Percentiles rank a stretch among this genome's conserved stretches.
These are phyloP conservation scores for Luscinia luscinia DNA, from an alignment of 2,797 vertebrate genomes.

Conservation along the genomic window DNA sequence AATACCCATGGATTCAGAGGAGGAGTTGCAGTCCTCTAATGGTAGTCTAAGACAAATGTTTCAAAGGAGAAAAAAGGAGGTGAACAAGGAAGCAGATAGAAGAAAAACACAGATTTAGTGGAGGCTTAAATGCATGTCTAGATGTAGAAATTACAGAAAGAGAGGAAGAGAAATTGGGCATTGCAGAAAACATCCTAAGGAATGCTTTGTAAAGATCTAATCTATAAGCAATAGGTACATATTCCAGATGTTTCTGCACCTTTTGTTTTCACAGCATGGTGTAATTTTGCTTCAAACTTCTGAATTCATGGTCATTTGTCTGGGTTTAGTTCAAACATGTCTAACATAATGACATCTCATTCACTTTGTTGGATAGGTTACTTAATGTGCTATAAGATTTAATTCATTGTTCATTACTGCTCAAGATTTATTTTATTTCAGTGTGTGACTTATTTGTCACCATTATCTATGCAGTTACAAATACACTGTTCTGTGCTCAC, in stretches of 20 bases:
- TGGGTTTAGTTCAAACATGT: constrained; percentile 5
- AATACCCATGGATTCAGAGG: background rate
- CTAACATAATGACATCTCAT: background rate
- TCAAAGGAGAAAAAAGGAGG: background rate
- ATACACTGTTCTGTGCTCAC: background rate
- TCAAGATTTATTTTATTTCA: constrained; percentile 28
- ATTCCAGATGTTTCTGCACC: background rate
- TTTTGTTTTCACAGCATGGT: background rate
- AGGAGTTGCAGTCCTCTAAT: background rate
- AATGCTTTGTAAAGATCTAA: background rate
- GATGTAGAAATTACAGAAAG: background rate
- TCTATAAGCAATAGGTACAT: accelerated
- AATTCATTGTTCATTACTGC: background rate
- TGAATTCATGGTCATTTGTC: constrained; percentile 13
- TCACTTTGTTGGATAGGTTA: background rate
- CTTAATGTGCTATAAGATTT: background rate
- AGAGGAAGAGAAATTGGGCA: background rate
- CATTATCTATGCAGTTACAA: constrained; percentile 40
- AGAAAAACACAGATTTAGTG: background rate
- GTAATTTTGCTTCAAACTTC: background rate
- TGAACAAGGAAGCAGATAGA: background rate
- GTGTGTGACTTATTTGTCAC: constrained; percentile 11
- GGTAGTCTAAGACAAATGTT: background rate
- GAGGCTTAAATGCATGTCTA: background rate
- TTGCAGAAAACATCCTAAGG: background rate